These are phyloP conservation scores for Prochilodus magdalenae DNA, from an alignment of 2,113 vertebrate species.

Conservation along the genomic window DNA sequence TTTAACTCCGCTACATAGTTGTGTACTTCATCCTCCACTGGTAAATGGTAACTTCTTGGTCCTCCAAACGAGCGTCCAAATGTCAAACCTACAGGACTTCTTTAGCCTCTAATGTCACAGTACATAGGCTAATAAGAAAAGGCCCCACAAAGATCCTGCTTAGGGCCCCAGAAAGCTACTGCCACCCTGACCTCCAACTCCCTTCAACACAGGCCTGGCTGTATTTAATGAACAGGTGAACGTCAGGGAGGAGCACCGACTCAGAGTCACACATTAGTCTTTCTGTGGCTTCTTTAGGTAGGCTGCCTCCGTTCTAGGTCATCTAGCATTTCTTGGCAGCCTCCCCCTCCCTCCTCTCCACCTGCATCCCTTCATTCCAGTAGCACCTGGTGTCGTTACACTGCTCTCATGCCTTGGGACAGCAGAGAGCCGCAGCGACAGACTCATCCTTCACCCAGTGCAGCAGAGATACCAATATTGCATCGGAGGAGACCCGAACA, in stretches of 20 bases:
- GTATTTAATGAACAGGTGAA: no score
- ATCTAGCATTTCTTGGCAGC: not conserved
- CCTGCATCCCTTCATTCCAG: conserved; percentile 13
- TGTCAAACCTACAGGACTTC: no score
- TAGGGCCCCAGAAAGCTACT: no score
- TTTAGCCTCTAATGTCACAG: no score
- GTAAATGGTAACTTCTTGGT: no score
- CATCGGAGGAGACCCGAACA: not conserved
- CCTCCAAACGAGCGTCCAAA: no score
- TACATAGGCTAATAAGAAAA: no score
- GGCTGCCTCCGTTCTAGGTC: not conserved
- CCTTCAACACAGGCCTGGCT: not conserved
- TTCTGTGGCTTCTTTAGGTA: not conserved
- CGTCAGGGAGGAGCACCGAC: not conserved
- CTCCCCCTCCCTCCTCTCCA: not conserved
- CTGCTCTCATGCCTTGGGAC: not conserved
- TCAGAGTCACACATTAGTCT: not conserved
- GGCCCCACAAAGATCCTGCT: no score
- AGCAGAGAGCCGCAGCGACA: not conserved
- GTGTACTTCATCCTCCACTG: no score
- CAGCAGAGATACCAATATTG: conserved; percentile 8
- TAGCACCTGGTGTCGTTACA: conserved; percentile 9
- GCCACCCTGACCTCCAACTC: no score
- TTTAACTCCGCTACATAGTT: no score
- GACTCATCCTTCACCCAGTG: conserved; percentile 11